Evolutionary conservation across 2,888 invertebrate species (phyloP).

Genomic region (Periphyllus acericola): DNA sequence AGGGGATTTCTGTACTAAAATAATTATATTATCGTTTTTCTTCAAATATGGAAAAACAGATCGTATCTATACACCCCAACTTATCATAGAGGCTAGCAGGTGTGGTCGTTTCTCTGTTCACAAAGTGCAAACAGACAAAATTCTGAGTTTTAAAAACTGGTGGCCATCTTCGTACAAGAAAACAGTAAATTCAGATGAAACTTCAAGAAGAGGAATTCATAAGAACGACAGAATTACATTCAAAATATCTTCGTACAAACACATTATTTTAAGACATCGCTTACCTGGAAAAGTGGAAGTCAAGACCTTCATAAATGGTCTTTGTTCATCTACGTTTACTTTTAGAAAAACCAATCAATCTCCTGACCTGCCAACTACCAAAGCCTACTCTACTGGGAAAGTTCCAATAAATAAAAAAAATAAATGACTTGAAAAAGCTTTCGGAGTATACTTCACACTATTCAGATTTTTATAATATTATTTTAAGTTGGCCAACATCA

Average conservation of each 20-base stretch:
- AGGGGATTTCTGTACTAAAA: no score
- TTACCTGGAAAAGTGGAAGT: constrained; percentile 16
- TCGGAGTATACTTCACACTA: constrained; percentile 17
- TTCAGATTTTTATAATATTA: constrained; percentile 40
- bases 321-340: constrained; percentile 29
- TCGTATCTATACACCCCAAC: constrained; percentile 39
- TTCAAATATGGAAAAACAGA: constrained; percentile 29
- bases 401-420: constrained; percentile 41
- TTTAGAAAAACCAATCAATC: constrained; percentile 34
- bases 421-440: constrained; percentile 32
- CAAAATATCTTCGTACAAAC: constrained; percentile 54
- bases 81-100: constrained; percentile 42
- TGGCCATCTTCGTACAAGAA: no score
- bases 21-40: not conserved
- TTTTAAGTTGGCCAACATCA: constrained; percentile 16
- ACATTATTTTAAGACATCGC: constrained; percentile 33
- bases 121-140: constrained; percentile 30
- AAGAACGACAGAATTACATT: no score
- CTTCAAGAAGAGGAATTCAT: no score
- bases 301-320: not conserved
- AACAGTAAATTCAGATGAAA: no score
- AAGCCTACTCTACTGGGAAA: constrained; percentile 8
- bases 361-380: constrained; percentile 32
- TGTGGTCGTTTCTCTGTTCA: constrained; percentile 35
- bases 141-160: no score